phyloP scores from a whole-genome alignment of 2,888 invertebrate species.

The Lycia hirtaria region DNA sequence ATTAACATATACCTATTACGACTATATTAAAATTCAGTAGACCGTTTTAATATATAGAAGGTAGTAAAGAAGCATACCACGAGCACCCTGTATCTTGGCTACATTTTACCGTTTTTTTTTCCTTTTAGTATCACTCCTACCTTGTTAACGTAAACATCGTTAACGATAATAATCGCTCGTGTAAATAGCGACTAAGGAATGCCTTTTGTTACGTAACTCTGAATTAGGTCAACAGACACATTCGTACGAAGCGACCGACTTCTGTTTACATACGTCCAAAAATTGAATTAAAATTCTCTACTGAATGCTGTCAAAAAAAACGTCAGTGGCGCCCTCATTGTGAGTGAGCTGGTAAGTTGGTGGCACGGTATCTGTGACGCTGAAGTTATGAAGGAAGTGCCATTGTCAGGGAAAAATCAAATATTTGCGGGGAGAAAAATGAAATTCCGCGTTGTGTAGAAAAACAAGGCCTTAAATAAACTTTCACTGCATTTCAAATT shows the following conservation, averaged over 20 bases:
- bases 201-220: slow-evolving; percentile 5
- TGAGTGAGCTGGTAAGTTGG: background rate
- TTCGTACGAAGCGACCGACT: background rate
- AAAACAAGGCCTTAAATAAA: background rate
- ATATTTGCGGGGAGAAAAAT: slow-evolving; percentile 4
- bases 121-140: background rate
- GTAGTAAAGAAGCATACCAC: no score
- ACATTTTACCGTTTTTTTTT: background rate
- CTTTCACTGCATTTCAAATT: no score
- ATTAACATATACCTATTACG: no score
- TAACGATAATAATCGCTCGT: background rate
- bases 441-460: background rate
- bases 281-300: background rate
- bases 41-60: no score
- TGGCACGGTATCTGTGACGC: background rate
- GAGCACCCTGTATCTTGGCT: no score
- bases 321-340: background rate
- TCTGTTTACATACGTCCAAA: background rate
- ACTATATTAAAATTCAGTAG: no score
- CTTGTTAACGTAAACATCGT: background rate
- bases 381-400: slow-evolving; percentile 5
- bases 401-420: slow-evolving; percentile 6
- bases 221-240: slow-evolving; percentile 10
- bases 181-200: slow-evolving; percentile 1
- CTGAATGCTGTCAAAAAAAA: background rate